phyloP scores from a whole-genome alignment of 1,140 invertebrate genomes.

The Cheumatopsyche charites region DNA sequence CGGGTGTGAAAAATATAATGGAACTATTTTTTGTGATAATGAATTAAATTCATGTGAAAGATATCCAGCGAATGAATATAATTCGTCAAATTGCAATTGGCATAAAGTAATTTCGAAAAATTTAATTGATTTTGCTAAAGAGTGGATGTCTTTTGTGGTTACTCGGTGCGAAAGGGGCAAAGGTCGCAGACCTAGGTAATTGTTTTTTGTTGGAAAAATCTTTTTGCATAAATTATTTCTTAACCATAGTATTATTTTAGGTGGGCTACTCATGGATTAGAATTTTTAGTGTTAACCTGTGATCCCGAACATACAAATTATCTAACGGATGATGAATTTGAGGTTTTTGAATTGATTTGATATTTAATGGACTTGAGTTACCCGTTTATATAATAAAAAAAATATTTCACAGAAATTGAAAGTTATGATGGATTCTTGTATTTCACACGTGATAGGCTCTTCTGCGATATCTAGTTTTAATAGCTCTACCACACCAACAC shows the following conservation, averaged over 20 bases:
- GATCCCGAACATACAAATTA: constrained; percentile 79
- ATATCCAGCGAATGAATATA: constrained; percentile 35
- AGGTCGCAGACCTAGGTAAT: constrained; percentile 73
- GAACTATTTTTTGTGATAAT: constrained; percentile 17
- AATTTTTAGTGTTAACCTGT: constrained; percentile 82
- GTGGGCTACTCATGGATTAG: constrained; percentile 85
- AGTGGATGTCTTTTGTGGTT: constrained; percentile 88
- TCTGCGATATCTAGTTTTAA: constrained; percentile 49
- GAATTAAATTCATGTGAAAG: not conserved
- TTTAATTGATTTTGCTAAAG: constrained; percentile 76
- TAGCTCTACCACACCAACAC: constrained; percentile 50
- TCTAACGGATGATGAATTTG: constrained; percentile 78
- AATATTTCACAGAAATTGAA: constrained; percentile 69
- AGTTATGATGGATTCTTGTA: constrained; percentile 73
- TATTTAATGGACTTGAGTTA: not conserved
- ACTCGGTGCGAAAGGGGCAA: constrained; percentile 82
- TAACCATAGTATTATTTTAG: constrained; percentile 52
- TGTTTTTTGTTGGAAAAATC: not conserved
- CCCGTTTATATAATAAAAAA: not conserved
- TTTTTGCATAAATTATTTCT: not conserved
- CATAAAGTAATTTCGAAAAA: constrained; percentile 54
- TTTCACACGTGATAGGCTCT: constrained; percentile 79
- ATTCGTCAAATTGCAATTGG: constrained; percentile 35
- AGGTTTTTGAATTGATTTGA: constrained; percentile 55
- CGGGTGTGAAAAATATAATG: constrained; percentile 42